Conservation (phyloP, 2,113 vertebrate genomes). For the Brienomyrus brachyistius region DNA sequence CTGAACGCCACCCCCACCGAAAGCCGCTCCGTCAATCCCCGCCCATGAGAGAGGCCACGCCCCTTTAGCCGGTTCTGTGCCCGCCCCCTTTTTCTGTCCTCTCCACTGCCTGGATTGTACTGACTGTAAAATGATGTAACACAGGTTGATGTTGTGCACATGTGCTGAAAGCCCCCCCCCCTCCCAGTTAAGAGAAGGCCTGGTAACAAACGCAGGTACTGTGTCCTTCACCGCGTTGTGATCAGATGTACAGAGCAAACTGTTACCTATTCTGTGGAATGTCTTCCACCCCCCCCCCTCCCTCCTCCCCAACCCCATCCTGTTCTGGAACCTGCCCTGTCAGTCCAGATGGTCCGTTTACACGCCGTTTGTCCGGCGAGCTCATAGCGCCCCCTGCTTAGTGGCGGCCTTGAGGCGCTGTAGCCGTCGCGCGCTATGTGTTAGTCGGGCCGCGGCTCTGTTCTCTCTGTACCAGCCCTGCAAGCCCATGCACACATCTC, state of each 20-base stretch:
- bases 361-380: neutral
- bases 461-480: neutral
- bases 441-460: neutral
- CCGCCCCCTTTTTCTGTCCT: constrained; percentile 13
- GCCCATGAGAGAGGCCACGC: neutral
- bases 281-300: neutral
- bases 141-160: constrained; percentile 76
- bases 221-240: constrained; percentile 64
- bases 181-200: constrained; percentile 69
- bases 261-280: constrained; percentile 8
- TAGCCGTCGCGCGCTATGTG: neutral
- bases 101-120: constrained; percentile 55
- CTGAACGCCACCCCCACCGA: neutral
- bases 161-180: constrained; percentile 70
- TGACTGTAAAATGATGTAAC: constrained; percentile 84
- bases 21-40: neutral
- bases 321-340: neutral
- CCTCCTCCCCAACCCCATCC: neutral
- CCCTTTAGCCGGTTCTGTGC: constrained; percentile 22
- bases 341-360: neutral
- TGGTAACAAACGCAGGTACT: constrained; percentile 78
- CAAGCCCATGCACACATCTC: neutral
- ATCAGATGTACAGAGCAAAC: neutral
- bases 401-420: neutral
- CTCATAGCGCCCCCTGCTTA: neutral